Evolutionary conservation across 2,113 vertebrate species (phyloP).

Genomic region (Rhinoderma darwinii): DNA sequence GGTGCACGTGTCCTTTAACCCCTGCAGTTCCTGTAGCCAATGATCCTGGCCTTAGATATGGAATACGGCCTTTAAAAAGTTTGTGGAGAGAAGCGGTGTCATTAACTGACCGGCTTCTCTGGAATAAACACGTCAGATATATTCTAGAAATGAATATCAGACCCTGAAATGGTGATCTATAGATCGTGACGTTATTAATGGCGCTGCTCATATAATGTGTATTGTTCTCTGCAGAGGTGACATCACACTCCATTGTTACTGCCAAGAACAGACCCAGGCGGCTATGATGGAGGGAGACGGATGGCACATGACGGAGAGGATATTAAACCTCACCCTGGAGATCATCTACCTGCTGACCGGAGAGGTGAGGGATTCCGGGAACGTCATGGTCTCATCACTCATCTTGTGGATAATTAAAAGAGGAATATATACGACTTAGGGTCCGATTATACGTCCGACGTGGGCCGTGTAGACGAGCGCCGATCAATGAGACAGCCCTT

Average conservation of each 20-base stretch:
- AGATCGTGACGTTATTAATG: background rate
- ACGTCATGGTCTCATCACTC: background rate
- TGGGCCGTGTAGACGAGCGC: too few species aligned
- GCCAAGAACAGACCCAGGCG: background rate
- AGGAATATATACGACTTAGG: too few species aligned
- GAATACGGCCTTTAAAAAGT: too few species aligned
- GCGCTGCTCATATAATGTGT: background rate
- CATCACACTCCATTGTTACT: background rate
- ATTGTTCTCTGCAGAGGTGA: background rate
- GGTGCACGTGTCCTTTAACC: too few species aligned
- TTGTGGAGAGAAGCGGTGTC: too few species aligned
- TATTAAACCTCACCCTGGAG: background rate
- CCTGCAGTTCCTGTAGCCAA: too few species aligned
- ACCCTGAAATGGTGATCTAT: background rate
- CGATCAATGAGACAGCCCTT: too few species aligned
- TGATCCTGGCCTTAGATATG: too few species aligned
- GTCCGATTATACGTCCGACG: too few species aligned
- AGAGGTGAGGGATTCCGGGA: background rate
- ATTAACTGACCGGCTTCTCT: too few species aligned
- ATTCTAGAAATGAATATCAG: background rate
- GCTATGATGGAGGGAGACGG: background rate
- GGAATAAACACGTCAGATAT: too few species aligned
- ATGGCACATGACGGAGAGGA: background rate
- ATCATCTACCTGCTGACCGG: slow-evolving; percentile 5
- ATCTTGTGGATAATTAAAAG: background rate